Evolutionary conservation across 2,113 vertebrate genomes (phyloP).

Genomic region (Charina bottae): DNA sequence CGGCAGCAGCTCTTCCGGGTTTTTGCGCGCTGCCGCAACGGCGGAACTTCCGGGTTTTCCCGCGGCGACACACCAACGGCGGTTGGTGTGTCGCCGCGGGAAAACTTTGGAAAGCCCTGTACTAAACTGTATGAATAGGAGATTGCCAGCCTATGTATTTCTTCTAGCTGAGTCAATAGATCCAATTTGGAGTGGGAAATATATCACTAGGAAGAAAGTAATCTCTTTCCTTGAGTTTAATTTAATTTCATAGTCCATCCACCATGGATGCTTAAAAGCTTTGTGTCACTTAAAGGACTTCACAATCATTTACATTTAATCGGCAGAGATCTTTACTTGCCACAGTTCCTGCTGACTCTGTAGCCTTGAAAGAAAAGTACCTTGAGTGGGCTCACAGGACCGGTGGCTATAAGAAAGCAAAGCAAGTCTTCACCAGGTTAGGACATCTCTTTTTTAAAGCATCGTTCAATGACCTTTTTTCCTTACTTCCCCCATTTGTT

Average conservation of each 20-base stretch:
- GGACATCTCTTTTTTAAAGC: neutral
- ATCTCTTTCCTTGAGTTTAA: neutral
- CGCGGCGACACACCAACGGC: too few relatives aligned
- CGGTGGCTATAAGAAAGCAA: conserved; percentile 87
- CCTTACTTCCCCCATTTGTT: neutral
- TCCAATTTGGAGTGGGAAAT: neutral
- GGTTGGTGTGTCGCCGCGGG: too few relatives aligned
- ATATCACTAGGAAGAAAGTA: neutral
- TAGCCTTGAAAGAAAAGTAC: conserved; percentile 87
- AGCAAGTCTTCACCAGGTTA: conserved; percentile 88
- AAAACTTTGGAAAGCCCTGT: too few relatives aligned
- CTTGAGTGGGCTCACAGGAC: conserved; percentile 88
- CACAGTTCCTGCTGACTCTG: conserved; percentile 73
- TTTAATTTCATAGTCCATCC: neutral
- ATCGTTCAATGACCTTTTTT: neutral
- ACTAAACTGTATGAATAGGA: neutral
- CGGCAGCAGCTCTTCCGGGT: too few relatives aligned
- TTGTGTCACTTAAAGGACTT: neutral
- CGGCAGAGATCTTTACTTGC: conserved; percentile 82
- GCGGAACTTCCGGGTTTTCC: too few relatives aligned
- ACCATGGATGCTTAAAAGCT: neutral
- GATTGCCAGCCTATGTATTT: neutral
- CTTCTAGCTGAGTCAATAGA: neutral
- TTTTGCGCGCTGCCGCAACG: too few relatives aligned
- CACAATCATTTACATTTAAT: conserved; percentile 36